phyloP scores from a whole-genome alignment of 2,113 vertebrate genomes.

The Passer domesticus region DNA sequence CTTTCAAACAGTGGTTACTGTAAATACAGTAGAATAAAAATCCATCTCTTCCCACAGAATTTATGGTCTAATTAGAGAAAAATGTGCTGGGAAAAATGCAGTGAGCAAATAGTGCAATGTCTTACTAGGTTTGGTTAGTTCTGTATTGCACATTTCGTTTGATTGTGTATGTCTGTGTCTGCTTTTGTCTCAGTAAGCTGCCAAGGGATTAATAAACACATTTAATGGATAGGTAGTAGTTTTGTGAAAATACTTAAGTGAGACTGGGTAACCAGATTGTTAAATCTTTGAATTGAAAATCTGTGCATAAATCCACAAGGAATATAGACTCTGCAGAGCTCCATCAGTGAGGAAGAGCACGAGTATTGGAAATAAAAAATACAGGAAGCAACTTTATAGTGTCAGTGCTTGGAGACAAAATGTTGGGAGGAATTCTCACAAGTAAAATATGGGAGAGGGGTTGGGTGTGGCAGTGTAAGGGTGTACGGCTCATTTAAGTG shows the following conservation, averaged over 20 bases:
- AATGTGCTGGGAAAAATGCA: background rate
- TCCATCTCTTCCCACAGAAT: background rate
- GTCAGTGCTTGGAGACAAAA: background rate
- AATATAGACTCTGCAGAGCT: background rate
- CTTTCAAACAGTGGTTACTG: background rate
- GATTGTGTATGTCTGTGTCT: background rate
- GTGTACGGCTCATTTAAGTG: background rate
- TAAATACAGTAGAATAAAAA: background rate
- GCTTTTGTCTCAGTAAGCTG: background rate
- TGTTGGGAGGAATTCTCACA: background rate
- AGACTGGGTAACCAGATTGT: background rate
- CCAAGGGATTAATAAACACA: background rate
- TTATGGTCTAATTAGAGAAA: background rate
- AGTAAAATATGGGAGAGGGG: background rate
- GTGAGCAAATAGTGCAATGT: background rate
- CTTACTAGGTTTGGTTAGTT: background rate
- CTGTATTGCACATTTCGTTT: background rate
- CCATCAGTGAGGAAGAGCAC: background rate
- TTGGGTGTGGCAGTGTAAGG: background rate
- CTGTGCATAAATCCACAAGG: background rate
- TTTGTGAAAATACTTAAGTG: background rate
- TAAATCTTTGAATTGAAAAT: background rate
- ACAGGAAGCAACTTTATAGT: fast-evolving
- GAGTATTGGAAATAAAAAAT: background rate
- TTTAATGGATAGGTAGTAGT: background rate